Evolutionary conservation across 2,113 vertebrate species (phyloP).

Genomic region (Procavia capensis): DNA sequence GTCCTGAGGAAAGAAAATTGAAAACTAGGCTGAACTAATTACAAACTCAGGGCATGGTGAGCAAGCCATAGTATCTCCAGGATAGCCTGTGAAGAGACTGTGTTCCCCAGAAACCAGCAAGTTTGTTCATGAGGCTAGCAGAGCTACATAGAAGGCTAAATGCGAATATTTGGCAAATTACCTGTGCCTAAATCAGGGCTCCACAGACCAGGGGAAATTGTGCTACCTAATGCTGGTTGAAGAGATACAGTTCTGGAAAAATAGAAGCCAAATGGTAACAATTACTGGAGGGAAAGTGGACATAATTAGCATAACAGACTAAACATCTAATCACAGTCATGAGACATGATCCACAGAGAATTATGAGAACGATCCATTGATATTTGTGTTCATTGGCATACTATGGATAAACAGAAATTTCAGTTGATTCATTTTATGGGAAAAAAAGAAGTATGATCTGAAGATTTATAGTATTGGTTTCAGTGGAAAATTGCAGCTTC

Average conservation of each 20-base stretch:
- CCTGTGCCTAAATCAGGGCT: neutral
- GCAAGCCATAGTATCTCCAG: neutral
- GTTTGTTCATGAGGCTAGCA: neutral
- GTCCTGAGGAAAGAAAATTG: neutral
- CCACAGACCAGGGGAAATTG: neutral
- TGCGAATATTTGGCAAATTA: neutral
- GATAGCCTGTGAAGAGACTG: neutral
- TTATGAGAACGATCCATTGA: neutral
- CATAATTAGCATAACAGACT: neutral
- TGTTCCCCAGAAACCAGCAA: neutral
- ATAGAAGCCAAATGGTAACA: neutral
- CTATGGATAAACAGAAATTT: neutral
- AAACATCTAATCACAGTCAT: neutral
- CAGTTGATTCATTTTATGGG: neutral
- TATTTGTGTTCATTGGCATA: neutral
- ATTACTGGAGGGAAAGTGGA: neutral
- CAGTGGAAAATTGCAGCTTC: neutral
- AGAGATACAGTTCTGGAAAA: neutral
- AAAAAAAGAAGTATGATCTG: neutral
- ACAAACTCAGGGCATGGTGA: neutral
- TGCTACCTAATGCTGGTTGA: neutral
- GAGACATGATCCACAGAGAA: neutral
- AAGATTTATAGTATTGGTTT: neutral
- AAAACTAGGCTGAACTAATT: neutral
- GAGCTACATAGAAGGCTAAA: neutral